phyloP scores from a whole-genome alignment of 2,113 vertebrate genomes.

The Marmota flaviventris region DNA sequence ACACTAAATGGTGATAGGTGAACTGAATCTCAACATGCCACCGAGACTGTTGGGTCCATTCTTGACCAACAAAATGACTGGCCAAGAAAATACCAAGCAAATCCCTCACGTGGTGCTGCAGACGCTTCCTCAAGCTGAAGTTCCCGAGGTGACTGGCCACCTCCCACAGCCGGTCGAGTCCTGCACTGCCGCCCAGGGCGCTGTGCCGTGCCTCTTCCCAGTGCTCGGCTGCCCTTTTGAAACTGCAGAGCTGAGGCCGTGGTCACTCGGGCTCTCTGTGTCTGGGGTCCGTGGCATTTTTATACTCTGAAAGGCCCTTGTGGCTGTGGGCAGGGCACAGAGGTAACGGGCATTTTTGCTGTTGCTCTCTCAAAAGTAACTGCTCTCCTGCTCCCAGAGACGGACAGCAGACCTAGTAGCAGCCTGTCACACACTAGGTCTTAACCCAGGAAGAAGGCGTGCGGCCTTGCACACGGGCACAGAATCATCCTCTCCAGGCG shows the following conservation, averaged over 20 bases:
- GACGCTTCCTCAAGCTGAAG: slow-evolving; percentile 69
- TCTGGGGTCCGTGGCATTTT: neutral
- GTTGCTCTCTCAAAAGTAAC: slow-evolving; percentile 59
- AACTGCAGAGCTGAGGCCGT: neutral
- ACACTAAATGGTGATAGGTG: too few relatives aligned
- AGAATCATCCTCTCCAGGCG: slow-evolving; percentile 58
- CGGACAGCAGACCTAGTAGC: slow-evolving; percentile 47
- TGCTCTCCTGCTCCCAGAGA: slow-evolving; percentile 56
- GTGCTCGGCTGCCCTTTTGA: neutral
- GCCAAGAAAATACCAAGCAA: slow-evolving; percentile 63
- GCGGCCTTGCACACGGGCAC: slow-evolving; percentile 23
- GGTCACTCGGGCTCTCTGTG: neutral
- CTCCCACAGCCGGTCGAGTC: neutral
- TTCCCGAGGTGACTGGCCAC: slow-evolving; percentile 42
- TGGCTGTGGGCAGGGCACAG: neutral
- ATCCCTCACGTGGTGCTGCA: neutral
- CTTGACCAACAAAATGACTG: slow-evolving; percentile 64
- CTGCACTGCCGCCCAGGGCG: neutral
- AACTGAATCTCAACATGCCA: neutral
- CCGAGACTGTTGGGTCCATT: neutral
- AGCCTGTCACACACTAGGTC: slow-evolving; percentile 68
- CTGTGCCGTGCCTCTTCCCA: neutral
- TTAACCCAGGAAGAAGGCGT: slow-evolving; percentile 59
- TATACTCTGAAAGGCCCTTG: neutral
- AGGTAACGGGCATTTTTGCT: slow-evolving; percentile 49